phyloP scores from a whole-genome alignment of 2,113 vertebrate genomes.

The Paedocypris sp. region DNA sequence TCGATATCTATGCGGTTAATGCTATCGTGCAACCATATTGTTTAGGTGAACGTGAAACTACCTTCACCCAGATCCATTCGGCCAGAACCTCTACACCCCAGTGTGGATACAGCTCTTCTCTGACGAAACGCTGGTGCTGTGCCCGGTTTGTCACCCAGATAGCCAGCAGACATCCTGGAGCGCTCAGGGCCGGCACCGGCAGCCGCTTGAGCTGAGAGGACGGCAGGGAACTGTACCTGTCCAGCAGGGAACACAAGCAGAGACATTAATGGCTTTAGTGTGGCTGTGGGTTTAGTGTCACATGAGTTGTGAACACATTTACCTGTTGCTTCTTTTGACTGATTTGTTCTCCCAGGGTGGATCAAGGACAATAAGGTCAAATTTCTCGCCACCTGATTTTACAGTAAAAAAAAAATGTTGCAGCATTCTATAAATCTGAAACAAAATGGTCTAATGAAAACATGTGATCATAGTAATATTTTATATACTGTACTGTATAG shows the following conservation, averaged over 20 bases:
- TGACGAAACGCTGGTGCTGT: slow-evolving; percentile 76
- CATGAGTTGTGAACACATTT: not conserved
- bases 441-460: too few species aligned
- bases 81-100: slow-evolving; percentile 76
- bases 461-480: too few species aligned
- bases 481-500: too few species aligned
- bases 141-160: slow-evolving; percentile 92
- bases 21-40: too few species aligned
- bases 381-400: slow-evolving; percentile 67
- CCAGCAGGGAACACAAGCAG: not conserved
- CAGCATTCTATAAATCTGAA: too few species aligned
- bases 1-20: too few species aligned
- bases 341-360: slow-evolving; percentile 97
- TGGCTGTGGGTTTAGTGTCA: not conserved
- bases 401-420: too few species aligned
- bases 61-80: slow-evolving; percentile 96
- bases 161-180: slow-evolving; percentile 71
- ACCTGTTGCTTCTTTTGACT: slow-evolving; percentile 89
- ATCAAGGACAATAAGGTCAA: slow-evolving; percentile 81
- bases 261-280: not conserved
- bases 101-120: slow-evolving; percentile 80
- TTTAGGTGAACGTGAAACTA: too few species aligned
- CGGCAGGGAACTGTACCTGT: slow-evolving; percentile 75
- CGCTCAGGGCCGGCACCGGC: slow-evolving; percentile 68
- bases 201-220: slow-evolving; percentile 74